Evolutionary conservation across 2,888 invertebrate genomes (phyloP).

Genomic region (Plebejus anna): DNA sequence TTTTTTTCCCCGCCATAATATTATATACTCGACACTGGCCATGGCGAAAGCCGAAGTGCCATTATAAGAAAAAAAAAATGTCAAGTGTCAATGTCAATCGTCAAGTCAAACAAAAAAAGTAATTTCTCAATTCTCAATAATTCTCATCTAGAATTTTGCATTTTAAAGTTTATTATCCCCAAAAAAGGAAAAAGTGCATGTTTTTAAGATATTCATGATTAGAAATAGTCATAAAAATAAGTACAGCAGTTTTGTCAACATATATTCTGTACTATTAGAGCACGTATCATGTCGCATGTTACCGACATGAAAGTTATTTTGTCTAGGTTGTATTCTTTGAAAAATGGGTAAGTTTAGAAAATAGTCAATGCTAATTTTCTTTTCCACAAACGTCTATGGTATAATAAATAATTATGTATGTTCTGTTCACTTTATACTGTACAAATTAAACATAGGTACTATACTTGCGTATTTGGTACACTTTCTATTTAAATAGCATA

Average conservation of each 20-base stretch:
- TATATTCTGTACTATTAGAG: background rate
- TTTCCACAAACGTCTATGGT: background rate
- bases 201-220: background rate
- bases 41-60: no score
- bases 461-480: background rate
- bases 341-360: conserved; percentile 60
- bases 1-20: no score
- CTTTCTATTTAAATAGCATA: background rate
- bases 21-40: no score
- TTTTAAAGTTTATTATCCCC: background rate
- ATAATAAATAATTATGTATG: background rate
- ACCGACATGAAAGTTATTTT: conserved; percentile 68
- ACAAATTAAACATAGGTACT: background rate
- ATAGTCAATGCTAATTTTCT: background rate
- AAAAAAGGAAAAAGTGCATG: background rate
- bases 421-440: background rate
- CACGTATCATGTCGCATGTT: conserved; percentile 61
- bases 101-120: background rate
- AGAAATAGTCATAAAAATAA: background rate
- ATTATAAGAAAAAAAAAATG: no score
- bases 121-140: no score
- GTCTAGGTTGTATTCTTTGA: conserved; percentile 71
- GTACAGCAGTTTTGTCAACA: background rate
- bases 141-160: background rate
- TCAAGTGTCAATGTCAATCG: background rate